phyloP scores from a whole-genome alignment of 2,888 invertebrate genomes.

The Mythimna pallens region DNA sequence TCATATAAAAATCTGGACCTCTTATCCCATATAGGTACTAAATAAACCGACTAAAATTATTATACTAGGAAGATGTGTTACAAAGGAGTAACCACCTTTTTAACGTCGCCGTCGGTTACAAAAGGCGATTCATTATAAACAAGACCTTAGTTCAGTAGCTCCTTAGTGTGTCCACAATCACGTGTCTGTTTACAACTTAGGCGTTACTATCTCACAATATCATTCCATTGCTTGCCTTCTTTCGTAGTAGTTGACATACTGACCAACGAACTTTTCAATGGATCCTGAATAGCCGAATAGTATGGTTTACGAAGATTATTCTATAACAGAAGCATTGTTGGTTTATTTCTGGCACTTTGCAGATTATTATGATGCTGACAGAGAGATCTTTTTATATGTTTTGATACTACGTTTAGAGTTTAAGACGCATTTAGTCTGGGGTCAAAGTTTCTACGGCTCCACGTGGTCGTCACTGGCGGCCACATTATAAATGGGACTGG shows the following conservation, averaged over 20 bases:
- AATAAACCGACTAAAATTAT: neutral
- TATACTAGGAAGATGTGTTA: neutral
- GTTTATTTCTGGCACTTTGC: constrained; percentile 18
- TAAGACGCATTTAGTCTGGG: constrained; percentile 22
- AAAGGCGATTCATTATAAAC: constrained; percentile 34
- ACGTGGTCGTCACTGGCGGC: neutral
- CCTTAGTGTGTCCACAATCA: constrained; percentile 25
- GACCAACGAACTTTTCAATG: neutral
- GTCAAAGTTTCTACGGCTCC: neutral
- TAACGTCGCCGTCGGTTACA: constrained; percentile 4
- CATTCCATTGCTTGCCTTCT: constrained; percentile 6
- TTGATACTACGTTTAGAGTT: constrained; percentile 13
- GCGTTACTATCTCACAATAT: neutral
- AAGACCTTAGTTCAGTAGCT: constrained; percentile 43
- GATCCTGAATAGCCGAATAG: neutral
- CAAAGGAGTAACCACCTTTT: constrained; percentile 2
- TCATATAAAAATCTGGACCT: neutral
- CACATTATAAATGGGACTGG: neutral
- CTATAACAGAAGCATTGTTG: constrained; percentile 24
- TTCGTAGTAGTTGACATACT: neutral
- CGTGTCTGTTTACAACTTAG: constrained; percentile 18
- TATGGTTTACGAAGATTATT: neutral
- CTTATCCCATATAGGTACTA: neutral
- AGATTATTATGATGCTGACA: constrained; percentile 20
- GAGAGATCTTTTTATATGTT: constrained; percentile 20